A percentile compares a stretch with the other conserved stretches of the same genome.
These are phyloP conservation scores for Climacteris rufus DNA, from an alignment of 2,113 vertebrate genomes.

Conservation along the genomic window DNA sequence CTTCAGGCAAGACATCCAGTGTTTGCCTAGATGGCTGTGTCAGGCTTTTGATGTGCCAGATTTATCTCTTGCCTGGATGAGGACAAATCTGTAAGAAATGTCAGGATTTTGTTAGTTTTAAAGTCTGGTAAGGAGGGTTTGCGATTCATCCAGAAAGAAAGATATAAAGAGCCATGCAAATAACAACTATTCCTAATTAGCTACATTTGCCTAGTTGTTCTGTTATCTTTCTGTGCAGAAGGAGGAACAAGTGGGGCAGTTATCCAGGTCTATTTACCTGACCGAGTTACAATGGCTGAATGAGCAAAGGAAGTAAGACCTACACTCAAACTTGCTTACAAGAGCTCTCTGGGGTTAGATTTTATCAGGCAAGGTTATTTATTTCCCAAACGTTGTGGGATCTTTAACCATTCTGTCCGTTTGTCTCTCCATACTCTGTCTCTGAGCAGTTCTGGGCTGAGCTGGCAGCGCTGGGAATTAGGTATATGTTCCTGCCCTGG, in stretches of 20 bases:
- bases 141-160: not conserved
- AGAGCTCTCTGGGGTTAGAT: not conserved
- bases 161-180: not conserved
- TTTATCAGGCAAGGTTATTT: not conserved
- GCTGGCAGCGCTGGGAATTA: not conserved
- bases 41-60: not conserved
- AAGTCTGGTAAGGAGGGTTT: not conserved
- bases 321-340: not conserved
- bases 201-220: not conserved
- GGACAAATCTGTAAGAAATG: not conserved
- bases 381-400: not conserved
- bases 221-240: not conserved
- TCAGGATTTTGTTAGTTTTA: not conserved
- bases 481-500: not conserved
- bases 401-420: not conserved
- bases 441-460: not conserved
- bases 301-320: not conserved
- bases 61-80: not conserved
- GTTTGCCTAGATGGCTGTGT: not conserved
- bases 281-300: not conserved
- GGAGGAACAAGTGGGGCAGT: not conserved
- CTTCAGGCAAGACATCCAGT: slow-evolving; percentile 17
- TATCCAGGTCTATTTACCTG: not conserved
- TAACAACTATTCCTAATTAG: not conserved
- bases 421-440: fast-evolving